A percentile compares a stretch with the other conserved stretches of the same genome.
Conservation (phyloP, 2,797 vertebrate genomes). For the Eulemur coronatus region DNA sequence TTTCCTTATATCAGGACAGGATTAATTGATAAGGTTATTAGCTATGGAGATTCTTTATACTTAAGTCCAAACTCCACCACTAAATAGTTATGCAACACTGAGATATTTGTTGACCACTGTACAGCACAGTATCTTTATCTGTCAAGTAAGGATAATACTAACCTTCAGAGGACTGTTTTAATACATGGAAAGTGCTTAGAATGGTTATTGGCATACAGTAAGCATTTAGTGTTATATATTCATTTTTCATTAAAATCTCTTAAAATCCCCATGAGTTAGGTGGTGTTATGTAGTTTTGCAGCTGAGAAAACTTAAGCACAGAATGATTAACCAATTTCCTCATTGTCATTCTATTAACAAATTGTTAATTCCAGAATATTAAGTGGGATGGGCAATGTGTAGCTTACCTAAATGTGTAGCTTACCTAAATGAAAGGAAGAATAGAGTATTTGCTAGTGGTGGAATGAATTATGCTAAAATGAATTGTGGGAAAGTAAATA, state of each 20-base stretch:
- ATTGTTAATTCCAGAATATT: not conserved
- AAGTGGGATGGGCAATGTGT: no score
- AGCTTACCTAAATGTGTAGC: fast-evolving
- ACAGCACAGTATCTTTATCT: not conserved
- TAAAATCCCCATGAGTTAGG: not conserved
- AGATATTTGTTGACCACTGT: not conserved
- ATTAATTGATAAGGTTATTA: not conserved
- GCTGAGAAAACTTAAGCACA: not conserved
- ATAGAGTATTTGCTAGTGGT: not conserved
- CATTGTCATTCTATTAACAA: not conserved
- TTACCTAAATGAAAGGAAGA: not conserved
- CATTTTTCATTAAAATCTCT: conserved; percentile 22
- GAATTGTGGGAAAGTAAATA: not conserved
- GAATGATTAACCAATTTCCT: not conserved
- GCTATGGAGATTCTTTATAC: not conserved
- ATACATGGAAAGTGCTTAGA: not conserved
- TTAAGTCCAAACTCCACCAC: not conserved
- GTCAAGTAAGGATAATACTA: not conserved
- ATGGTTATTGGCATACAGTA: not conserved
- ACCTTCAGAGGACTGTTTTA: not conserved
- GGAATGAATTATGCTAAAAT: not conserved
- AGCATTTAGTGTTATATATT: not conserved
- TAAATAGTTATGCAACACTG: not conserved
- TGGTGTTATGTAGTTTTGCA: not conserved
- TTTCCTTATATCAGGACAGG: no score